These are phyloP conservation scores for Caenorhabditis sp. DNA, from an alignment of 2,888 invertebrate species.

Conservation along the genomic window DNA sequence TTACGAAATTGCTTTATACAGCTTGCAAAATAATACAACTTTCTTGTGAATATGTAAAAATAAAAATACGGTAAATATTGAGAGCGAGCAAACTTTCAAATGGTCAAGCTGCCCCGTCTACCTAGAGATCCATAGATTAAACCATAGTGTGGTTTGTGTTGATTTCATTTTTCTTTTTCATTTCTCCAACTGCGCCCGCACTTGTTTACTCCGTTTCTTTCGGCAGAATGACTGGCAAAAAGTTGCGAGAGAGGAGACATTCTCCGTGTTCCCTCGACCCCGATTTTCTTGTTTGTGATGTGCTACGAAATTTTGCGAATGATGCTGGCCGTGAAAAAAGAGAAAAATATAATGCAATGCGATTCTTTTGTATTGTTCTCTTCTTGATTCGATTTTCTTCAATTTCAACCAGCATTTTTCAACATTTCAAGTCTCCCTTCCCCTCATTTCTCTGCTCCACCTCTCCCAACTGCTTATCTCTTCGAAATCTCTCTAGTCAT, in stretches of 20 bases:
- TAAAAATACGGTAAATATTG: neutral
- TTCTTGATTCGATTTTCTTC: neutral
- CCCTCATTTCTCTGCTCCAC: neutral
- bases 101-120: no score
- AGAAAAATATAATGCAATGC: neutral
- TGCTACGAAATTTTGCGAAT: slow-evolving; percentile 15
- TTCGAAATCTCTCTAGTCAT: neutral
- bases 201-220: slow-evolving; percentile 42
- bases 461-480: slow-evolving; percentile 1
- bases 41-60: slow-evolving; percentile 38
- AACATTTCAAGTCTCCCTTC: neutral
- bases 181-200: no score
- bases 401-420: neutral
- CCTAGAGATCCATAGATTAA: no score
- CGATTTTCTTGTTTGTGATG: slow-evolving; percentile 22
- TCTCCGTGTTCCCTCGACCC: neutral
- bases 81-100: neutral
- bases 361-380: neutral
- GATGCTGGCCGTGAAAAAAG: neutral
- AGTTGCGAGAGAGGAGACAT: slow-evolving; percentile 20
- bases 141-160: slow-evolving; percentile 40
- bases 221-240: slow-evolving; percentile 10
- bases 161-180: slow-evolving; percentile 14
- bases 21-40: slow-evolving; percentile 26
- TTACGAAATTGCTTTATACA: slow-evolving; percentile 10